Conservation (phyloP, 2,113 vertebrate genomes). For the Ptilonorhynchus violaceus region DNA sequence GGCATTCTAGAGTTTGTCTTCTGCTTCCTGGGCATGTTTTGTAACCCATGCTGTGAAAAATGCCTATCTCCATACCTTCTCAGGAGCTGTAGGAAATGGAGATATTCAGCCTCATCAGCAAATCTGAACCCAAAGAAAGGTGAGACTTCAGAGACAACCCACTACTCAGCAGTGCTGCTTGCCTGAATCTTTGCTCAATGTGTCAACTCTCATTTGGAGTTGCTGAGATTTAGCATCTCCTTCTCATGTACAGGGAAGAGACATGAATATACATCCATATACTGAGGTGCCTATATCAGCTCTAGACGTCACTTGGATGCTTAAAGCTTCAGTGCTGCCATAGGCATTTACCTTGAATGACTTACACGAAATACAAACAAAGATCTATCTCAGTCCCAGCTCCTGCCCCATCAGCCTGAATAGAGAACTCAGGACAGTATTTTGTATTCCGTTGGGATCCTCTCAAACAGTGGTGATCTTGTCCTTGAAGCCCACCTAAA, state of each 20-base stretch:
- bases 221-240: not conserved
- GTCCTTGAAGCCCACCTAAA: not conserved
- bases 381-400: not conserved
- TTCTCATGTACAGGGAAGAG: not conserved
- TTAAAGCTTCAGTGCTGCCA: not conserved
- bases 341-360: not conserved
- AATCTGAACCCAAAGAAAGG: not conserved
- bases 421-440: not conserved
- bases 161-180: not conserved
- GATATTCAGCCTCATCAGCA: not conserved
- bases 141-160: not conserved
- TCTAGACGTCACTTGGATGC: not conserved
- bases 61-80: not conserved
- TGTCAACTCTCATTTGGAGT: not conserved
- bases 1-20: not conserved
- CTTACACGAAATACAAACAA: not conserved
- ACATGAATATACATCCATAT: accelerated
- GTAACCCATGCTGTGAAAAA: not conserved
- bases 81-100: not conserved
- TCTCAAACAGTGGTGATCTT: not conserved
- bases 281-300: not conserved
- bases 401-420: not conserved
- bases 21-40: not conserved
- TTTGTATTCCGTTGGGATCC: not conserved
- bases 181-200: not conserved